Conservation (phyloP, 2,888 invertebrate genomes). For the Mythimna vitellina region DNA sequence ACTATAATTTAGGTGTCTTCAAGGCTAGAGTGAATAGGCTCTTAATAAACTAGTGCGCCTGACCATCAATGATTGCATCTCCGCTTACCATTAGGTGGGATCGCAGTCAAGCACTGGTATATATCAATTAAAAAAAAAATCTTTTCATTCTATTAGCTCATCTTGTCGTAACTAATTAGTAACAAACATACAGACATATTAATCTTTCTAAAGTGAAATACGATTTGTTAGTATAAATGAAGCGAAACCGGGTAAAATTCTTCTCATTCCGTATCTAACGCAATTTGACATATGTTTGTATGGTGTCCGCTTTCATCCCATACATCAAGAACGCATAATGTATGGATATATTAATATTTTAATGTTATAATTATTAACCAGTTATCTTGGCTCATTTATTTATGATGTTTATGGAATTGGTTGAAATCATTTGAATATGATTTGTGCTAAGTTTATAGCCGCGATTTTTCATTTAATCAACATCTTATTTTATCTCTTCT, state of each 20-base stretch:
- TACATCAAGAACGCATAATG: conserved; percentile 61
- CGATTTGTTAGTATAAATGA: conserved; percentile 43
- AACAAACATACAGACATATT: neutral
- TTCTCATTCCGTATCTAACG: conserved; percentile 30
- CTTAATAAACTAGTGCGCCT: no score
- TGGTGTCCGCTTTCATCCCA: conserved; percentile 59
- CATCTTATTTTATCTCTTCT: neutral
- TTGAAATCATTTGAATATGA: conserved; percentile 29
- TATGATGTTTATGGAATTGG: conserved; percentile 48
- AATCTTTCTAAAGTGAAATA: conserved; percentile 10
- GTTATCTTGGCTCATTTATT: conserved; percentile 47
- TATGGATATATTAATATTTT: conserved; percentile 65
- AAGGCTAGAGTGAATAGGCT: no score
- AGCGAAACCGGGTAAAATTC: conserved; percentile 52
- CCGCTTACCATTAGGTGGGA: no score
- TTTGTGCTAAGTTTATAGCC: neutral
- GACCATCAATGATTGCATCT: no score
- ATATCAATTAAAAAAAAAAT: no score
- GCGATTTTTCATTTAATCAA: neutral
- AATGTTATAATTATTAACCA: conserved; percentile 64
- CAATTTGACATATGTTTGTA: conserved; percentile 37
- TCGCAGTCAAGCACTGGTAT: no score
- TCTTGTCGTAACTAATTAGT: neutral
- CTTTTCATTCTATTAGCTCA: neutral
- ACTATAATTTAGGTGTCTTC: no score